These are phyloP conservation scores for Rhinolophus ferrumequinum DNA, from an alignment of 2,113 vertebrate species.

Conservation along the genomic window DNA sequence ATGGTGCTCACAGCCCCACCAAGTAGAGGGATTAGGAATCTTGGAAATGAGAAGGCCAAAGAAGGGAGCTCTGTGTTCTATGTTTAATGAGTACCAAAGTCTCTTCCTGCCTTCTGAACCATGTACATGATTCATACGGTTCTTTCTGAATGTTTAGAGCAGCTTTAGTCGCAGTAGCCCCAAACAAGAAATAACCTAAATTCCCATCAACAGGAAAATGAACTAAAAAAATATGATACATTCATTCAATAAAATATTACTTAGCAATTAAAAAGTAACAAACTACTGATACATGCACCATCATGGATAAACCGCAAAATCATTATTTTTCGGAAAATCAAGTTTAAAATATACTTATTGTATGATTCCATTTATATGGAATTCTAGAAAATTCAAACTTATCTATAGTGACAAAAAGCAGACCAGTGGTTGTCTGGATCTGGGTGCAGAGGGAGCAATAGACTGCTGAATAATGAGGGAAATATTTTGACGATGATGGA, in stretches of 20 bases:
- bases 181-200: neutral
- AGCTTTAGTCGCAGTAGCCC: neutral
- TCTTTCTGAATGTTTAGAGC: neutral
- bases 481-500: neutral
- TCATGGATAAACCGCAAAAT: neutral
- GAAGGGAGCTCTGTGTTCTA: neutral
- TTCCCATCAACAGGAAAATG: neutral
- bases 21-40: neutral
- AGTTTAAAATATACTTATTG: neutral
- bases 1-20: neutral
- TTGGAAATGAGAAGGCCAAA: neutral
- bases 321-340: neutral
- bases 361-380: neutral
- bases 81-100: neutral
- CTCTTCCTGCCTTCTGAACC: neutral
- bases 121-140: too few relatives aligned
- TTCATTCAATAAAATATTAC: too few relatives aligned
- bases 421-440: neutral
- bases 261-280: neutral
- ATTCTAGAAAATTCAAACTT: neutral
- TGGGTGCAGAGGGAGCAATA: neutral
- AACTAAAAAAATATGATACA: neutral
- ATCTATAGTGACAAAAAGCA: neutral
- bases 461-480: neutral
- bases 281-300: neutral